Evolutionary conservation across 2,113 vertebrate species (phyloP), one percentile per base, ranked within the genome.

Genomic region (Oncorhynchus kisutch): DNA sequence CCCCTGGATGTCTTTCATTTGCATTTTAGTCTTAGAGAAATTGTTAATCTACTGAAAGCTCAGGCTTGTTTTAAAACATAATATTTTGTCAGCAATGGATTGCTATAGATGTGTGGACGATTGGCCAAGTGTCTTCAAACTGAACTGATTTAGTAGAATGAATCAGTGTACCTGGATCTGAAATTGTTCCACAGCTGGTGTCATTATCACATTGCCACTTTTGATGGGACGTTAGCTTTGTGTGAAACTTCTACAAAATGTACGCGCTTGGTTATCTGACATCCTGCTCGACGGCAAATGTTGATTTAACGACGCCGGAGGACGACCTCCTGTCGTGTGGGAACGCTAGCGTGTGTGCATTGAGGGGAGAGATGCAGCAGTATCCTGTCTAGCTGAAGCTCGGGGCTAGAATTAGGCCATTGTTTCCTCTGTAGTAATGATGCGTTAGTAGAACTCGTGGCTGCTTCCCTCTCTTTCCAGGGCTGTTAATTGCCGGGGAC

Each of bases 401-500:
- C 29, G 51, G 51, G 77, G 76, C 70, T 82, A 45, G 79, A 86
- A 85, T 88, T 79, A 68, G 83, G 81, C 77, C 80, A 68, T 79
- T 77, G 79, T 84, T 71, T 85, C 25, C 59, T 71, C 72, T 79
- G 51, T 74, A 34, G 34, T 82, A 87, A 86, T 82, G 74, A 80
- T 62, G 71, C 48, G 65, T 74, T 84, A 20, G 39, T 45, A 81
- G 25, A 25, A 70, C 51, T 20, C 59, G 48, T 1, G 0, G 65
- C 49, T 68, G 68, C 60, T n/a, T 64, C 25, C 22, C 14, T 70
- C 18, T 65, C 54, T 45, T 20, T 29, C 25, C 14, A 2, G 31
- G 7, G 8, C 39, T 11, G 8, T 9, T 45, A 11, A 45, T 45
- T 9, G 8, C 39, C 39, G 6, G 39, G 2, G 39, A 45, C 39